A percentile compares a stretch with the other conserved stretches of the same genome.
Evolutionary conservation across 2,797 vertebrate species (phyloP).

Genomic region (Enteromius radiatus): DNA sequence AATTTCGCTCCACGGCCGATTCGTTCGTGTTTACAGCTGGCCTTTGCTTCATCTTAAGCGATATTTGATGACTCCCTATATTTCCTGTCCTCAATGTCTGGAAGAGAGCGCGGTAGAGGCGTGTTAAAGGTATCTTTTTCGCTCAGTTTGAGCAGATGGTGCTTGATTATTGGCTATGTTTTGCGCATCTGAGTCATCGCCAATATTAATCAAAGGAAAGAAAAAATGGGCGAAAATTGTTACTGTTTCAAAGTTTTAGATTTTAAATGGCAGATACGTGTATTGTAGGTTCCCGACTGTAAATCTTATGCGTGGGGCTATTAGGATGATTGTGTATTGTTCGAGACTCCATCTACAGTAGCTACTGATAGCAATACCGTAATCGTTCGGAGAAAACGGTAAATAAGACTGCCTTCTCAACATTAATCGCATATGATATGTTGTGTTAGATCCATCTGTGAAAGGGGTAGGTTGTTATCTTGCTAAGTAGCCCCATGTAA

Average conservation of each 20-base stretch:
- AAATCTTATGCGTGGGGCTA: background rate
- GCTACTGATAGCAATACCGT: slow-evolving; percentile 13
- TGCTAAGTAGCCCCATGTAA: slow-evolving; percentile 54
- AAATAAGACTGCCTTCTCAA: slow-evolving; percentile 43
- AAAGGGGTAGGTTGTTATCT: slow-evolving; percentile 53
- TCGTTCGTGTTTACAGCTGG: slow-evolving; percentile 18
- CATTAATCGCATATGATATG: slow-evolving; percentile 41
- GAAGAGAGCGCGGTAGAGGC: slow-evolving; percentile 37
- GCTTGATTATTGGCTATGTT: slow-evolving; percentile 53
- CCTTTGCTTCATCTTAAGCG: slow-evolving; percentile 17
- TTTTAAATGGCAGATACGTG: background rate
- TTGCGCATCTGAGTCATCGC: slow-evolving; percentile 59
- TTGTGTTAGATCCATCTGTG: slow-evolving; percentile 38
- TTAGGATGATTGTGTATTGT: slow-evolving; percentile 28
- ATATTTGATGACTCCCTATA: slow-evolving; percentile 19
- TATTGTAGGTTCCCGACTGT: background rate
- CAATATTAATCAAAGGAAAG: slow-evolving; percentile 38
- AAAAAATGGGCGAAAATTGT: background rate
- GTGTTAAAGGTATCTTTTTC: slow-evolving; percentile 35
- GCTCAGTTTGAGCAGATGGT: slow-evolving; percentile 39
- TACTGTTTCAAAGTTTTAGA: background rate
- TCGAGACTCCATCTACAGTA: slow-evolving; percentile 30
- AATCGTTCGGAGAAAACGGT: slow-evolving; percentile 16
- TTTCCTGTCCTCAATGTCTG: background rate
- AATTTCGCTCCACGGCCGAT: slow-evolving; percentile 16